Conservation (phyloP, 2,888 invertebrate genomes). For the Mythimna ferrago region DNA sequence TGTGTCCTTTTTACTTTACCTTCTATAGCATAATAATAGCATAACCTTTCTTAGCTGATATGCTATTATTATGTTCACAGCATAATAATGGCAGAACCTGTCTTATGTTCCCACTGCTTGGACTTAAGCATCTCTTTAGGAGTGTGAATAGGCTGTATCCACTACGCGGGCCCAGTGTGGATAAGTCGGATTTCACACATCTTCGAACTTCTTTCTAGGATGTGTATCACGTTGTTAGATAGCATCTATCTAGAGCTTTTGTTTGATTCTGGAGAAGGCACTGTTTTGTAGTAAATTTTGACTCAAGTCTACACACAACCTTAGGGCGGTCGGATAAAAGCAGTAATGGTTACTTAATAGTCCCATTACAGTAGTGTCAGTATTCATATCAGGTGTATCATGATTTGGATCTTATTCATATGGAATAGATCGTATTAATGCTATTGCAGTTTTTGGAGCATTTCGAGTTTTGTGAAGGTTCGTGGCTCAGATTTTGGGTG, state of each 20-base stretch:
- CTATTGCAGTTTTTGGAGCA: constrained; percentile 39
- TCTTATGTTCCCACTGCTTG: no score
- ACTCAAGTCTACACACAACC: neutral
- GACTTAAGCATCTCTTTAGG: no score
- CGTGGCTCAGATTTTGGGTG: constrained; percentile 17
- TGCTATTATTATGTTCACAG: no score
- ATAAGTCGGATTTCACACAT: no score
- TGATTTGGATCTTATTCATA: constrained; percentile 39
- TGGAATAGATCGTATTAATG: constrained; percentile 38
- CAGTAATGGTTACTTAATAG: constrained; percentile 11
- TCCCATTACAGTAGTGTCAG: constrained; percentile 11
- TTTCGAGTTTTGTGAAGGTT: constrained; percentile 3
- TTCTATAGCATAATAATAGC: no score
- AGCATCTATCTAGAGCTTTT: neutral
- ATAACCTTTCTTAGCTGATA: no score
- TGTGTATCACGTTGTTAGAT: no score
- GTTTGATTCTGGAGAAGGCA: neutral
- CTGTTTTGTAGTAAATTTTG: neutral
- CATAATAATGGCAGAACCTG: no score
- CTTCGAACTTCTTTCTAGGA: no score
- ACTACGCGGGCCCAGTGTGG: no score
- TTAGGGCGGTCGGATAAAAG: constrained; percentile 13
- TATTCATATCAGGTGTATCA: constrained; percentile 37
- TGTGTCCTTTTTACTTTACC: no score
- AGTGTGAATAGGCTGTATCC: no score